Evolutionary conservation across 2,888 invertebrate species (phyloP), one percentile per base, ranked within the genome.

Genomic region (Sisyra nigra): DNA sequence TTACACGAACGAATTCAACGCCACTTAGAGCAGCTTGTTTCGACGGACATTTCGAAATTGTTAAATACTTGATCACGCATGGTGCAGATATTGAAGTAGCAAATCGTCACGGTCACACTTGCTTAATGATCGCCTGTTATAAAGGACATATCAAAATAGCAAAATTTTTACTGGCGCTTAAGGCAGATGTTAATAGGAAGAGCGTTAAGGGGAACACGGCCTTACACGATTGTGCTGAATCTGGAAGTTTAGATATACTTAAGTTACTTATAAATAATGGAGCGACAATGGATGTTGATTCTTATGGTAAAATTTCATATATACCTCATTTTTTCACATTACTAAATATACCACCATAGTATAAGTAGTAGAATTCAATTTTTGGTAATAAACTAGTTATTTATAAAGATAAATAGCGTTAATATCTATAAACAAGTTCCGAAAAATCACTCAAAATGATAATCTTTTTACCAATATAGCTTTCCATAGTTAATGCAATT

Each of bases 111-210:
- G 91, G 89, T 1, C 96, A 97, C 67, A 96, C 96, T 10, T 94
- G 94, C 58, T 71, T 97, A 29, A 97, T 97, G 96, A 97, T 97
- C 48, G 89, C 94, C 38, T 94, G 93, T 64, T 96, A 91, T 66
- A 92, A 93, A 62, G 89, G 92, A 43, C 93, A 96, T 66, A 77
- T 80, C 51, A 74, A 78, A 56, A 93, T 96, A 58, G 92, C 91
- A 42, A 82, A 83, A 57, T 94, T 84, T 66, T 71, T 96, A 44
- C 71, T 96, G 8, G 74, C 80, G 11, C 66, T 87, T 37, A 85
- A 85, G 54, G 94, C 93, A 2, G 82, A 91, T 58, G 88, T 93
- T 2, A 94, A 96, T 63, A 75, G 92, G 48, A 91, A 89, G 64
- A 87, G 87, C 56, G 82, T 86, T 9, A 89, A 88, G 61, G 84